Evolutionary conservation across 2,888 invertebrate genomes (phyloP).

Genomic region (Scaptomyza cyrtandrae): DNA sequence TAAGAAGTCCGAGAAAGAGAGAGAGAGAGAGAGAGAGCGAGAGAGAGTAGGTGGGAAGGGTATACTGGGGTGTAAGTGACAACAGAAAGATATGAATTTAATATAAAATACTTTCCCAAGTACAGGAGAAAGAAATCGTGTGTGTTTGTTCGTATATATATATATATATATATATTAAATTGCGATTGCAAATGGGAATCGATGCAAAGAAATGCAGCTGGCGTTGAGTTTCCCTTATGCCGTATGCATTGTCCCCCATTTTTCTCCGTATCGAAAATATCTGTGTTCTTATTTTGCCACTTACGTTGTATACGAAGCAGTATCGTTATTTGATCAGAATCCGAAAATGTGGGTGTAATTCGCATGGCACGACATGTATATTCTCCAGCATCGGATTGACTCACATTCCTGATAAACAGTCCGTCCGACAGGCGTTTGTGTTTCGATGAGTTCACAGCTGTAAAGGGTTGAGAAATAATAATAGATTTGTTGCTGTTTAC

Average conservation of each 20-base stretch:
- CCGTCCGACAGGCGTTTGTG: conserved; percentile 86
- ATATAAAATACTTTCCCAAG: conserved; percentile 4
- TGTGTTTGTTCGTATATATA: too few relatives aligned
- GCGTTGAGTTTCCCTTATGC: not conserved
- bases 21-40: not conserved
- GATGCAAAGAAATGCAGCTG: conserved; percentile 2
- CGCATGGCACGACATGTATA: conserved; percentile 87
- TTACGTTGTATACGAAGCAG: conserved; percentile 87
- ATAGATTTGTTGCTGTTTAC: too few relatives aligned
- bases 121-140: not conserved
- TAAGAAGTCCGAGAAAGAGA: not conserved
- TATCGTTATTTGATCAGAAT: conserved; percentile 86
- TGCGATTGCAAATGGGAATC: not conserved
- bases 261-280: not conserved
- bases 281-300: conserved; percentile 71
- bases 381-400: conserved; percentile 86
- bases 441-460: conserved; percentile 83
- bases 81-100: conserved; percentile 3
- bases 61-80: not conserved
- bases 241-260: not conserved
- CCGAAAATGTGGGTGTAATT: conserved; percentile 85
- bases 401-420: conserved; percentile 86
- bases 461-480: not conserved
- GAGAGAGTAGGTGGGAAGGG: not conserved
- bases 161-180: not conserved